Evolutionary conservation across 2,797 vertebrate species (phyloP).

Genomic region (Poeciliopsis presidionis): DNA sequence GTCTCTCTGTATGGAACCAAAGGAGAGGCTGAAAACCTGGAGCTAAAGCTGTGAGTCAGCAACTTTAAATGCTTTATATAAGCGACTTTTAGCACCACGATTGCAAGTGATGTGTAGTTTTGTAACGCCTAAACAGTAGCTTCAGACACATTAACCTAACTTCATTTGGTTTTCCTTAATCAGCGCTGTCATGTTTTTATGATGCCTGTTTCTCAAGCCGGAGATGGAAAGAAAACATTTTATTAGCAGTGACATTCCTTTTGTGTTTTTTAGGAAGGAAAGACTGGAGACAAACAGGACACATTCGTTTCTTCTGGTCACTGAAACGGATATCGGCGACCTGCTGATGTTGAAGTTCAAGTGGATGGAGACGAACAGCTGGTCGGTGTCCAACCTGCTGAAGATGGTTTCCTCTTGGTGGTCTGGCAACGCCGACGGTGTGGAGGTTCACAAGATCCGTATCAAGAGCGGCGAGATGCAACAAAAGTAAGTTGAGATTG

Average conservation of each 20-base stretch:
- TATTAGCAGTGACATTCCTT: background rate
- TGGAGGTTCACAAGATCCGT: constrained; percentile 79
- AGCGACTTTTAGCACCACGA: constrained; percentile 11
- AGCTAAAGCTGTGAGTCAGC: constrained; percentile 78
- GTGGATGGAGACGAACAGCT: constrained; percentile 74
- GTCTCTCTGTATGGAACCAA: constrained; percentile 79
- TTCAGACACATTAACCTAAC: background rate
- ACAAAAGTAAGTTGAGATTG: constrained; percentile 66
- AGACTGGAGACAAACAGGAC: constrained; percentile 76
- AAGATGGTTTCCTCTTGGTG: constrained; percentile 80
- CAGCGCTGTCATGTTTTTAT: constrained; percentile 26
- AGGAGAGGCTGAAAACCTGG: constrained; percentile 76
- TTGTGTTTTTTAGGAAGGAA: constrained; percentile 66
- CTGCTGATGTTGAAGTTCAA: constrained; percentile 81
- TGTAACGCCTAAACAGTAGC: constrained; percentile 20
- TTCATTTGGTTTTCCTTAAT: background rate
- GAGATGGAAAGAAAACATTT: background rate
- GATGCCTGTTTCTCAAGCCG: constrained; percentile 21
- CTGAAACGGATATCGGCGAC: constrained; percentile 81
- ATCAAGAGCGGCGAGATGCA: constrained; percentile 82
- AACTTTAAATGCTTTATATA: background rate
- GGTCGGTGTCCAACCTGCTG: constrained; percentile 73
- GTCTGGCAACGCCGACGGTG: constrained; percentile 60
- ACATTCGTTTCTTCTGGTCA: constrained; percentile 82
- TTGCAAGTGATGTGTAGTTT: constrained; percentile 22